phyloP scores from a whole-genome alignment of 2,888 invertebrate species.

The Ditula angustiorana region DNA sequence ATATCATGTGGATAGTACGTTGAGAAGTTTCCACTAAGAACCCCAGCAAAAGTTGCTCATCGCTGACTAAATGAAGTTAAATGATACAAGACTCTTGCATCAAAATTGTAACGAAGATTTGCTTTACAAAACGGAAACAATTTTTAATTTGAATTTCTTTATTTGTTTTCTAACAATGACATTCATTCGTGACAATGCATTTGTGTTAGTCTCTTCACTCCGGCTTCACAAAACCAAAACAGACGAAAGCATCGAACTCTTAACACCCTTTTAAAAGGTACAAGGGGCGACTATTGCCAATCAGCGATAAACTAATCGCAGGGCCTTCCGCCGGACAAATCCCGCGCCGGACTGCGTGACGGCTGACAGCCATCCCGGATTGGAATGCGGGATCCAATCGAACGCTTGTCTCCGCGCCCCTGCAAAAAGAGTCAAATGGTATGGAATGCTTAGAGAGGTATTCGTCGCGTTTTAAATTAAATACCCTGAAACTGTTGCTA shows the following conservation, averaged over 20 bases:
- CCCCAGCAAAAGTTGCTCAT: too few species aligned
- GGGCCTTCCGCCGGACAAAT: slow-evolving; percentile 27
- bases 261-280: not conserved
- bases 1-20: too few species aligned
- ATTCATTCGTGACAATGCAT: too few species aligned
- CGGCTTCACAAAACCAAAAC: too few species aligned
- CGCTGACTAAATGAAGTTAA: too few species aligned
- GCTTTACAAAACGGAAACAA: too few species aligned
- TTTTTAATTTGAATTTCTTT: too few species aligned
- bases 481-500: not conserved
- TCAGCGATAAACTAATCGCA: slow-evolving; percentile 29
- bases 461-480: not conserved
- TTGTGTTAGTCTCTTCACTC: too few species aligned
- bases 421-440: slow-evolving; percentile 29
- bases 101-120: too few species aligned
- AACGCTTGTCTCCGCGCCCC: slow-evolving; percentile 22
- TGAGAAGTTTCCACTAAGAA: too few species aligned
- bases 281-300: not conserved
- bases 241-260: not conserved
- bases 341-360: slow-evolving; percentile 21
- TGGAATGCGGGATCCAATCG: slow-evolving; percentile 34
- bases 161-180: too few species aligned
- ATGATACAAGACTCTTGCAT: too few species aligned
- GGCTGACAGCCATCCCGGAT: slow-evolving; percentile 36
- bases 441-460: slow-evolving; percentile 25